Percentiles rank a stretch among this genome's conserved stretches.
Conservation (phyloP, 2,797 vertebrate species). For the Hemibagrus guttatus region DNA sequence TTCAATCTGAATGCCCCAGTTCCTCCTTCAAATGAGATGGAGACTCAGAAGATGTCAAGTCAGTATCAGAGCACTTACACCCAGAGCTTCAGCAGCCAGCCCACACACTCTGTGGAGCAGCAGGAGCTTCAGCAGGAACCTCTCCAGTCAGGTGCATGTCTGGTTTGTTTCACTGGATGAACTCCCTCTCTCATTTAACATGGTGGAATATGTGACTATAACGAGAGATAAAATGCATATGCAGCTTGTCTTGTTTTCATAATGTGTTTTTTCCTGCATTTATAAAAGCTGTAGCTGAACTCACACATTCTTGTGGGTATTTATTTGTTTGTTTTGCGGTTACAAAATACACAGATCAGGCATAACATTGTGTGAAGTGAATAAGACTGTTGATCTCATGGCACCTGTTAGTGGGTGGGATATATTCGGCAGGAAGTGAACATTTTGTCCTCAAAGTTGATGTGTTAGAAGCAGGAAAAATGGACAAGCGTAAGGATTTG, state of each 20-base stretch:
- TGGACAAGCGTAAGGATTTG: too few relatives aligned
- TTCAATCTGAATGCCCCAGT: slow-evolving; percentile 97
- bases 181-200: neutral
- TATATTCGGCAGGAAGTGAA: too few relatives aligned
- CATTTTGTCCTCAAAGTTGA: too few relatives aligned
- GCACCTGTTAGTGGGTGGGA: too few relatives aligned
- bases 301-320: too few relatives aligned
- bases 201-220: neutral
- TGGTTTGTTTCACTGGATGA: neutral
- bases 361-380: too few relatives aligned
- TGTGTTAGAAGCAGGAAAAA: too few relatives aligned
- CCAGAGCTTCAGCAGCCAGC: slow-evolving; percentile 87
- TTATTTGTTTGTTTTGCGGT: too few relatives aligned
- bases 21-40: slow-evolving; percentile 88
- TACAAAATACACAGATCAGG: too few relatives aligned
- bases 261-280: neutral
- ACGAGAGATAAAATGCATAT: neutral
- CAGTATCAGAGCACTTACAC: slow-evolving; percentile 90
- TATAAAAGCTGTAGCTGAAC: too few relatives aligned
- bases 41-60: slow-evolving; percentile 85
- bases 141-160: slow-evolving; percentile 89
- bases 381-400: too few relatives aligned
- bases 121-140: slow-evolving; percentile 91
- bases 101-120: slow-evolving; percentile 85
- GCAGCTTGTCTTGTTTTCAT: neutral